Evolutionary conservation across 2,113 vertebrate species (phyloP).

Genomic region (Psittacara wagleri): DNA sequence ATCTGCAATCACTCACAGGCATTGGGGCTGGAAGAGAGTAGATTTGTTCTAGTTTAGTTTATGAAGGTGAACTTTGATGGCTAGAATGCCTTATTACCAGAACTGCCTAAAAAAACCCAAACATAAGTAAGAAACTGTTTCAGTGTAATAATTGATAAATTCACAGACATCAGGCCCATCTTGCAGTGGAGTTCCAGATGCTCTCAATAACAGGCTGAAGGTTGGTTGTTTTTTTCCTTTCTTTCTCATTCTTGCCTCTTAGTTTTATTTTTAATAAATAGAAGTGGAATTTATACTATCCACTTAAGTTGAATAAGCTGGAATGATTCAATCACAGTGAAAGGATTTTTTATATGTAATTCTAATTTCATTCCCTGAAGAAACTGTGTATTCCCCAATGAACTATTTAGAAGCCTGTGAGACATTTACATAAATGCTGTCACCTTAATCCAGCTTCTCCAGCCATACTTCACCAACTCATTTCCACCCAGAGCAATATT

Average conservation of each 20-base stretch:
- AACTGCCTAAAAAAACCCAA: not conserved
- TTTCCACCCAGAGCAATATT: not conserved
- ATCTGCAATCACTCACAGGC: not conserved
- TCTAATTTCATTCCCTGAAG: not conserved
- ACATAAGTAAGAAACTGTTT: not conserved
- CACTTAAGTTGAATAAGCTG: fast-evolving
- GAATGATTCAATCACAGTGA: not conserved
- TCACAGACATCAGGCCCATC: not conserved
- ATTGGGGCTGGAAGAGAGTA: not conserved
- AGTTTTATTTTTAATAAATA: not conserved
- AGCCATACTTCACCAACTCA: not conserved
- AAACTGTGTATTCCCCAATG: not conserved
- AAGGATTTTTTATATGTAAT: not conserved
- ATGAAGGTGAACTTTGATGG: not conserved
- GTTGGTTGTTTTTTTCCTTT: no score
- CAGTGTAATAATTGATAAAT: not conserved
- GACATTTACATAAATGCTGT: not conserved
- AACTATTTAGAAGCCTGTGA: not conserved
- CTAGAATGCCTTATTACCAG: not conserved
- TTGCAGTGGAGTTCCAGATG: not conserved
- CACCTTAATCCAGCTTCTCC: not conserved
- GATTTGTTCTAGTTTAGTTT: not conserved
- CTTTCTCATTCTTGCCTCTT: not conserved
- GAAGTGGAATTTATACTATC: not conserved
- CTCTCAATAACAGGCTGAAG: not conserved